Base-by-base conservation (phyloP, 1,140 invertebrate species). In the Bombyx mandarina region DNA sequence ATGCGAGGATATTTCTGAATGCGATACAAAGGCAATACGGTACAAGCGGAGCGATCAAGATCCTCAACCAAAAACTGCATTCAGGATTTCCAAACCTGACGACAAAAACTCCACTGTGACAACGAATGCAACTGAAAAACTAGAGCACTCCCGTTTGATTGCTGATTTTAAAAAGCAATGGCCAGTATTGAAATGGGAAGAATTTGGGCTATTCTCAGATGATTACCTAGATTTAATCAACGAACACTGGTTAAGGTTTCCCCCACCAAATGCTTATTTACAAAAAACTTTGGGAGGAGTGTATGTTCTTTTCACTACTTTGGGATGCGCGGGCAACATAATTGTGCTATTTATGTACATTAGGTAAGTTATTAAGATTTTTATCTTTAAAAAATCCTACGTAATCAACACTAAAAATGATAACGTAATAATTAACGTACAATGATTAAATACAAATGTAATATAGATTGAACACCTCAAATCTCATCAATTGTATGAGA, bases 261-360 rank as follows among this genome's bases (percentile, higher is more conserved):
- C 88, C 8, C 91, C 91, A 43, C 91, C 91, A 0, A 67, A 69
- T 42, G 79, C 84, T 26, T 67, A 65, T 4, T 67, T 88, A 18
- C 92, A 92, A 66, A 90, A 90, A 69, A 71, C 79, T 0, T 77
- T 93, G 58, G 92, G 89, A 1, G 67, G 77, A 4, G 54, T 92
- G 6, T 93, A 93, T 69, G 66, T 89, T 9, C 58, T 92, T 4
- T 89, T 93, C 58, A 88, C 91, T 58, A 77, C 90, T 9, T 66
- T 91, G 43, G 93, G 93, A 6, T 82, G 90, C 45, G 84, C 88
- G 72, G 92, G 93, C 8, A 94, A 94, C 71, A 75, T 88, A 2
- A 79, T 92, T 8, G 92, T 94, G 12, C 89, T 94, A 50, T 90
- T 88, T 65, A 90, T 93, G 86, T 92, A 92, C 70, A 69, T 89